phyloP scores from a whole-genome alignment of 2,797 vertebrate species.

The Kryptolebias ocellatus region DNA sequence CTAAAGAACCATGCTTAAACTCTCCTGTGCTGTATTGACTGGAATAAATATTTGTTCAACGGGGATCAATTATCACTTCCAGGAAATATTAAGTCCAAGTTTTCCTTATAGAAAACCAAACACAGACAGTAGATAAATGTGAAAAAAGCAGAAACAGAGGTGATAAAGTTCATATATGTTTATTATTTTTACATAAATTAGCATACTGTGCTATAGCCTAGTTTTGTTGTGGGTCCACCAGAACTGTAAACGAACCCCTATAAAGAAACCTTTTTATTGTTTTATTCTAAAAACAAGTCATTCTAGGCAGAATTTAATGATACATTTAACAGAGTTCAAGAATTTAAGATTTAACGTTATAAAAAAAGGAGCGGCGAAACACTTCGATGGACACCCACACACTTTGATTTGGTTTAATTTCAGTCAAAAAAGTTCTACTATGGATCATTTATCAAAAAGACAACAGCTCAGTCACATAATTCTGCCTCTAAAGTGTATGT shows the following conservation, averaged over 20 bases:
- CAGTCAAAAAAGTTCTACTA: not conserved
- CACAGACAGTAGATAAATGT: no score
- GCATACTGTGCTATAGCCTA: no score
- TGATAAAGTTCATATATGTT: no score
- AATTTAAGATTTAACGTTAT: not conserved
- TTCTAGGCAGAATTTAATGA: no score
- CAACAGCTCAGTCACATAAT: conserved; percentile 26
- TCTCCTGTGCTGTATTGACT: not conserved
- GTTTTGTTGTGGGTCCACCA: not conserved
- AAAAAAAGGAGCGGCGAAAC: not conserved
- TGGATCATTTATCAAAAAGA: conserved; percentile 40
- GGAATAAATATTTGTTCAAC: not conserved
- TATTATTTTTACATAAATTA: no score
- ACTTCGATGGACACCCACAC: not conserved
- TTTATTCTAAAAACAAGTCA: no score
- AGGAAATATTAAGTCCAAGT: no score
- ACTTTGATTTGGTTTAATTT: not conserved
- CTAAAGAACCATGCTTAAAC: no score
- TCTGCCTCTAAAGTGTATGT: not conserved
- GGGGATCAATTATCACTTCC: not conserved
- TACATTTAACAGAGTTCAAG: no score
- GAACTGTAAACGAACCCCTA: not conserved
- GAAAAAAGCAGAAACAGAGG: no score
- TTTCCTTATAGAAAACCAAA: no score
- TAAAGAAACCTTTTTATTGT: no score